A percentile compares a stretch with the other conserved stretches of the same genome.
Conservation (phyloP, 2,888 invertebrate species). For the Chaitophorus viminalis region DNA sequence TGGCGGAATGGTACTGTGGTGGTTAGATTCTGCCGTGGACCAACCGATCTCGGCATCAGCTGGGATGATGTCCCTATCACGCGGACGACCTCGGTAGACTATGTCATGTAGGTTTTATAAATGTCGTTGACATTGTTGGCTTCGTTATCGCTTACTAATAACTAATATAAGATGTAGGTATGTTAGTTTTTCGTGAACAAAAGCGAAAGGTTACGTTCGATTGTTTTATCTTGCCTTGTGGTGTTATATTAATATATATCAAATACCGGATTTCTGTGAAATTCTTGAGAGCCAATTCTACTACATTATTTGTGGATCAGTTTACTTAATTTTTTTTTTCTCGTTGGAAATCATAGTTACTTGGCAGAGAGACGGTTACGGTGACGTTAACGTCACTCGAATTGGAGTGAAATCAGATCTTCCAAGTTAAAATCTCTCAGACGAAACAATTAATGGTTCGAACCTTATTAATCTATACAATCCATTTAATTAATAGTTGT, state of each 20-base stretch:
- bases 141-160: neutral
- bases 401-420: neutral
- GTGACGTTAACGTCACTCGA: neutral
- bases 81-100: conserved; percentile 17
- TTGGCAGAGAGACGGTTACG: neutral
- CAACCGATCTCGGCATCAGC: conserved; percentile 22
- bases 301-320: neutral
- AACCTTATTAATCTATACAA: neutral
- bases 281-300: neutral
- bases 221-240: neutral
- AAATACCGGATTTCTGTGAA: neutral
- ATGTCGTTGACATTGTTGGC: neutral
- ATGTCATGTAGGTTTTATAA: conserved; percentile 12
- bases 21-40: conserved; percentile 6
- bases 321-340: neutral
- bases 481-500: neutral
- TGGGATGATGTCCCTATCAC: conserved; percentile 37
- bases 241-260: neutral
- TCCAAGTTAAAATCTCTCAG: neutral
- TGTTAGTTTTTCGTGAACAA: conserved; percentile 1
- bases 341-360: neutral
- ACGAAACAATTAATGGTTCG: neutral
- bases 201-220: neutral
- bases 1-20: conserved; percentile 13
- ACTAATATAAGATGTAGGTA: neutral